A percentile compares a stretch with the other conserved stretches of the same genome.
phyloP scores from a whole-genome alignment of 1,140 invertebrate genomes.

The Apis florea region DNA sequence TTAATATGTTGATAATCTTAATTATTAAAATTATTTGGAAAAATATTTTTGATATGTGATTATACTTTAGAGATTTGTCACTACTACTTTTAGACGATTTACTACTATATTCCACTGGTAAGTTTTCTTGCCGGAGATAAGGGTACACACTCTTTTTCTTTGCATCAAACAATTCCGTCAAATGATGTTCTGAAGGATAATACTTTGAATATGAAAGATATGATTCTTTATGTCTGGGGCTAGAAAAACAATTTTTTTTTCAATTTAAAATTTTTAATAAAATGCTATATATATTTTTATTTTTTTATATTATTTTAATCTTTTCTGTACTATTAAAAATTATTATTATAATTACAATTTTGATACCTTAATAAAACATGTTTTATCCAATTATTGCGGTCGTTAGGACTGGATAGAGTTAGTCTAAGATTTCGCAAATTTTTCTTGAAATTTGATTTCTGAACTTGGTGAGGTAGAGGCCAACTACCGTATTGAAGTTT shows the following conservation, averaged over 20 bases:
- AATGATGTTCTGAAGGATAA: conserved; percentile 21
- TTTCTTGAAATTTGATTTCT: conserved; percentile 51
- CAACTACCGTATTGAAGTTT: conserved; percentile 74
- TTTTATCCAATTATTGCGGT: conserved; percentile 66
- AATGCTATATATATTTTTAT: too few relatives aligned
- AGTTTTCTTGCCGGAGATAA: conserved; percentile 16
- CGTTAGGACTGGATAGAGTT: conserved; percentile 56
- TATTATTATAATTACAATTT: background rate
- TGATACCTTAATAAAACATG: conserved; percentile 63
- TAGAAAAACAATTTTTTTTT: conserved; percentile 15
- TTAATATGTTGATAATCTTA: background rate
- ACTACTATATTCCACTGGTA: conserved; percentile 39
- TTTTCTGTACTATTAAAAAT: too few relatives aligned
- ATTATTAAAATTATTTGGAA: background rate
- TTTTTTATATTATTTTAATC: too few relatives aligned
- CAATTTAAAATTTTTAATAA: too few relatives aligned
- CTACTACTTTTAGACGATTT: conserved; percentile 56
- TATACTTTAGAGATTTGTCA: conserved; percentile 50
- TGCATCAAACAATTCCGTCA: conserved; percentile 45
- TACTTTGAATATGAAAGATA: conserved; percentile 38
- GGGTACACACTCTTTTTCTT: conserved; percentile 42
- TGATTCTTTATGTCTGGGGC: conserved; percentile 30
- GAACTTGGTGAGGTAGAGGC: conserved; percentile 65
- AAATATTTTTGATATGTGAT: background rate
- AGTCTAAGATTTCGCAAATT: conserved; percentile 54